Evolutionary conservation across 2,888 invertebrate species (phyloP).

Genomic region (Cryptocheilus praepositus): DNA sequence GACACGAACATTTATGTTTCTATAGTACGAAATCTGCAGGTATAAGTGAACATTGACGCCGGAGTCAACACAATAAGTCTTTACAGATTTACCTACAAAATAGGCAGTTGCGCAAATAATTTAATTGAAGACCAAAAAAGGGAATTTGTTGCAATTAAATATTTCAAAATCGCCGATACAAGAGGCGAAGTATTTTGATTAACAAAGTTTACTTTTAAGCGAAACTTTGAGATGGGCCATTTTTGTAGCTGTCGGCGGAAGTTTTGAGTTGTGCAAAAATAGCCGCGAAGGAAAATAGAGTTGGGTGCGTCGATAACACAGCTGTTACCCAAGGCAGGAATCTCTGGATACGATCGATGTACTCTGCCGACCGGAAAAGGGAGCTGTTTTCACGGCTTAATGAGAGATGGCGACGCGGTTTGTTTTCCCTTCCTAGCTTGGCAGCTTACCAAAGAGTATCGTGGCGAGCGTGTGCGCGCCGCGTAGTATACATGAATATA

Average conservation of each 20-base stretch:
- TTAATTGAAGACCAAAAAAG: neutral
- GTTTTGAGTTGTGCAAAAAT: neutral
- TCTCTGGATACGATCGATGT: slow-evolving; percentile 15
- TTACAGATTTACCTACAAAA: slow-evolving; percentile 25
- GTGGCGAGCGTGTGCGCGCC: slow-evolving; percentile 15
- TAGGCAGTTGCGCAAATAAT: slow-evolving; percentile 18
- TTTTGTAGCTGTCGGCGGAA: neutral
- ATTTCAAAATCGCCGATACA: too few relatives aligned
- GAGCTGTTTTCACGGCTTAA: slow-evolving; percentile 38
- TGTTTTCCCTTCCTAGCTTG: slow-evolving; percentile 44
- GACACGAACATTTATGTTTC: too few relatives aligned
- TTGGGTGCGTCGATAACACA: slow-evolving; percentile 41
- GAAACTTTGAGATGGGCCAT: too few relatives aligned
- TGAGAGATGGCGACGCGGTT: slow-evolving; percentile 58
- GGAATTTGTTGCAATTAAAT: too few relatives aligned
- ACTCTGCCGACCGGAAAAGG: slow-evolving; percentile 29
- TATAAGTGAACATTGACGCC: neutral
- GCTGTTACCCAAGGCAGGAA: slow-evolving; percentile 17
- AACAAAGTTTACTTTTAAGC: too few relatives aligned
- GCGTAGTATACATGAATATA: too few relatives aligned
- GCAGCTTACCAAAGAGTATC: slow-evolving; percentile 26
- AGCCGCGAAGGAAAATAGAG: neutral
- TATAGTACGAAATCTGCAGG: too few relatives aligned
- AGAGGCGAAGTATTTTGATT: too few relatives aligned
- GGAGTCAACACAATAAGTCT: slow-evolving; percentile 22